Base-by-base conservation (phyloP, 2,113 vertebrate genomes). In the Epinephelus cyanopodus region DNA sequence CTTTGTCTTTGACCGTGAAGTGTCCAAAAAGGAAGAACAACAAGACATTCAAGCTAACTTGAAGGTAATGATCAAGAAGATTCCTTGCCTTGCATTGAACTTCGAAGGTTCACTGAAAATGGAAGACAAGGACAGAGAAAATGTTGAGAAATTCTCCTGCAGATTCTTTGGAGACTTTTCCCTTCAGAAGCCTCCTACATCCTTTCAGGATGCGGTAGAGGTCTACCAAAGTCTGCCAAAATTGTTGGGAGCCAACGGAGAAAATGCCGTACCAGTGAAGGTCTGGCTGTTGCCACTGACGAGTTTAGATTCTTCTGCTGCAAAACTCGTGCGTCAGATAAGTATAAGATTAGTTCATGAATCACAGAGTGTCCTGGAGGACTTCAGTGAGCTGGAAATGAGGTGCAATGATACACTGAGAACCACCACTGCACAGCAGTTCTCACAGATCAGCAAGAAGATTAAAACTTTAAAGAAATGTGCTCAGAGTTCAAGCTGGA, bases 131-230 rank as follows among this genome's bases (percentile, higher is more conserved):
- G 72, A 77, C 2, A 87, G 1, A 6, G 13, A 17, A 9, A 47
- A 21, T 2, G 50, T 48, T 48, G 56, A 90, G 0, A 91, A 91
- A 5, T 89, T 95, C 11, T 88, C 67, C 2, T 95, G 94, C 21
- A 92, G 18, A 2, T 94, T 94, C 12, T 50, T 89, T 65, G 92
- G 93, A 42, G 94, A 95, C 79, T 90, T 92, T 80, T 66, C 0
- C 0, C 79, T 94, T 19, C 0, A 88, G 0, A 76, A 73, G 57
- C 77, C 61, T 45, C 92, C 92, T 0, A 62, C 53, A 0, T 82
- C 83, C 7, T 95, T 82, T 64, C 10, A 71, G 12, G 92, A 95
- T 25, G 90, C 93, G 1, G 45, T 95, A 19, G 2, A 89, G 23
- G 57, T 90, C 14, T 95, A 92, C n/a, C 64, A 83, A 60, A 88